Evolutionary conservation across 1,140 invertebrate genomes (phyloP), one percentile per base, ranked within the genome.

Genomic region (Apis laboriosa): DNA sequence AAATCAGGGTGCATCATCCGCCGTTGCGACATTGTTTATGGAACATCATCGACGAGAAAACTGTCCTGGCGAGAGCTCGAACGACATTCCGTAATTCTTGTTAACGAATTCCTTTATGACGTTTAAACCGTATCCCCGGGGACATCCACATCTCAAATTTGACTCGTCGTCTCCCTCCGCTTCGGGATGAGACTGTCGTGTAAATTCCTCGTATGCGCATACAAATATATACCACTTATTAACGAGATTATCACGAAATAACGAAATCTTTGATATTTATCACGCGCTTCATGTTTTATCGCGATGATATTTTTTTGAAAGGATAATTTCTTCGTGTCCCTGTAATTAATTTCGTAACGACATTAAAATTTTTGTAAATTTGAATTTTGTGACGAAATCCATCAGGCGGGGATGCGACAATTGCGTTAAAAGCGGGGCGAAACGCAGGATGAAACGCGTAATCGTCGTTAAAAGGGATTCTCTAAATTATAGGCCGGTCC

Each of bases 1-100:
- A 60, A 55, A 79, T 74, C 63, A 17, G 51, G 49, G 80, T 34
- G 78, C 49, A 63, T 79, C 80, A 60, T 75, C 51, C 63, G 61
- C 61, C 53, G 73, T 67, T 73, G 68, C 75, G 74, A 85, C 63
- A 63, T 66, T 77, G 34, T 83, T 88, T 85, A 88, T 77, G 76
- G 77, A 86, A 74, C 81, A 68, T 84, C 75, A 77, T 61, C 56
- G 66, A 19, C 64, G 34, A 74, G 74, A 78, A 77, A 84, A 84
- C 21, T 19, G n/a, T 61, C 49, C 21, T 74, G 63, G 77, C 63
- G 67, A 67, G 49, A 43, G 63, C 17, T 53, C 60, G 58, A 24
- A 34, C 19, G 13, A 77, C 12, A 61, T 24, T 15, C 34, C 19
- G 24, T 61, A 56, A 77, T 34, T 75, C 68, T 74, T 70, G 53